Base-by-base conservation (phyloP, 1,140 invertebrate genomes). In the Propsilocerus akamusi region DNA sequence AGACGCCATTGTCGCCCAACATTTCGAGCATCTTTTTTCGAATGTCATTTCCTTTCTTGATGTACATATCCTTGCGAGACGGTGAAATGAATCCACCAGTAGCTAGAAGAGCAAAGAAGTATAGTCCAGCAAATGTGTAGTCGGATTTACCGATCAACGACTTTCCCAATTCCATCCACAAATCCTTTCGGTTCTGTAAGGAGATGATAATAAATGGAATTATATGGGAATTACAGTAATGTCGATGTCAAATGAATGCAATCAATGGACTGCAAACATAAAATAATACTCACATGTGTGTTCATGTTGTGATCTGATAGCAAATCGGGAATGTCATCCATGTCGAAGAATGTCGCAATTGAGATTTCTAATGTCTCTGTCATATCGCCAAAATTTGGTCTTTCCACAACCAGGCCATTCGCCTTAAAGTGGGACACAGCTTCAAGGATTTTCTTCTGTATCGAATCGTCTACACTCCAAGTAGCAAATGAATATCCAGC, bases 1-100 rank as follows among this genome's bases (percentile, higher is more conserved):
- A 65, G 20, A 92, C 74, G 3, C 79, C 83, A 58, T 81, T 66
- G 2, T 75, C 66, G 20, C 76, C 73, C 2, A 81, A 64, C 7
- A 68, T 47, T 22, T 64, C 22, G 20, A 53, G 23, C 10, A 52
- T 10, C 8, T 25, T 23, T 51, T 47, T 10, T 8, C 47, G 26
- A 4, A 51, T 8, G 17, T 17, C 37, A 6, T 37, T 25, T 48
- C 30, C 23, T 46, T 46, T 46, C 22, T 51, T 48, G 26, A 26
- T 46, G 26, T 34, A 46, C 11, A 25, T 17, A 26, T 50, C n/a
- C 25, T 46, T 47, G n/a, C 17, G 47, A 3, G 57, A 58, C 12
- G 50, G 41, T 24, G 67, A 59, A 5, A 74, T 63, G 52, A 70
- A 69, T 4, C 66, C 57, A n/a, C 64, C 64, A 0, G 56, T 59